Conservation (phyloP, 92 coral and sea anemone genomes). For the Bergia sp. region DNA sequence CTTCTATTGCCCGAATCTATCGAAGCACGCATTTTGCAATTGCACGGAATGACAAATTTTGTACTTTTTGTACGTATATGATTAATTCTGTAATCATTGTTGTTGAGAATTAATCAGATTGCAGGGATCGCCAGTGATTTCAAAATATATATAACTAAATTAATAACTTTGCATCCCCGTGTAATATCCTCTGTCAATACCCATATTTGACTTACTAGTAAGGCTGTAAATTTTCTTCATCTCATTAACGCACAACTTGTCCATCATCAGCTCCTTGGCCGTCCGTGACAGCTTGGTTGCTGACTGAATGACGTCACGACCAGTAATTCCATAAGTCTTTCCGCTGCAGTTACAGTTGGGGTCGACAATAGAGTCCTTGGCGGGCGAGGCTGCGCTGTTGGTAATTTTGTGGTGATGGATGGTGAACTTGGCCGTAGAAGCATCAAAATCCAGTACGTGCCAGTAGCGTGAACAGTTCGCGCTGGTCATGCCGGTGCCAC, state of each 20-base stretch:
- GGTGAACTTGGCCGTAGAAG: conserved; percentile 84
- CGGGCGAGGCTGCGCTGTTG: conserved; percentile 52
- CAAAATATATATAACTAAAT: too few species aligned
- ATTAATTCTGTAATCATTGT: too few species aligned
- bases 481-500: conserved; percentile 67
- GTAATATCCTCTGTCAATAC: too few species aligned
- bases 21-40: too few species aligned
- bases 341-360: conserved; percentile 80
- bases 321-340: conserved; percentile 53
- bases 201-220: conserved; percentile 55
- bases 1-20: too few species aligned
- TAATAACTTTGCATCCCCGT: too few species aligned
- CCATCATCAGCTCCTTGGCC: conserved; percentile 76
- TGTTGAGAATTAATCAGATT: too few species aligned
- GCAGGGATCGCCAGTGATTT: too few species aligned
- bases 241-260: conserved; percentile 81
- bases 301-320: conserved; percentile 67
- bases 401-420: conserved; percentile 69
- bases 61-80: too few species aligned
- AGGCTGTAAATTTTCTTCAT: conserved; percentile 76
- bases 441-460: conserved; percentile 86
- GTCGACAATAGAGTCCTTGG: conserved; percentile 57
- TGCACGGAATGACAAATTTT: too few species aligned
- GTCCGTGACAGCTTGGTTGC: conserved; percentile 66
- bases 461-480: conserved; percentile 82